phyloP scores from a whole-genome alignment of 2,888 invertebrate species.

The Tenodera sinensis region DNA sequence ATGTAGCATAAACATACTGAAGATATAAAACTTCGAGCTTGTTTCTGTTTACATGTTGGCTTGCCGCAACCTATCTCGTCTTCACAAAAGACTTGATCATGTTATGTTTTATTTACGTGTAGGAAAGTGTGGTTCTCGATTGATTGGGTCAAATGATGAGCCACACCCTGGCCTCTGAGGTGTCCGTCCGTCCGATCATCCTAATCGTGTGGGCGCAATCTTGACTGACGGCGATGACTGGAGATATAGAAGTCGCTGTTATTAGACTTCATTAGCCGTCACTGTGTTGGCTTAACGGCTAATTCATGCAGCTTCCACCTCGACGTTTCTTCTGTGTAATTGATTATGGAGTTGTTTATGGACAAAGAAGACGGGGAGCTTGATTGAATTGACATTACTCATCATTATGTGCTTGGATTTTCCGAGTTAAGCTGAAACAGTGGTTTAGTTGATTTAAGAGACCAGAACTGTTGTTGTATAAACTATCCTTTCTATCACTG shows the following conservation, averaged over 20 bases:
- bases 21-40: too few species aligned
- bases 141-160: slow-evolving; percentile 2
- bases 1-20: too few species aligned
- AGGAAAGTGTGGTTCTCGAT: neutral
- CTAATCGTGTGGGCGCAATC: neutral
- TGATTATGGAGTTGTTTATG: neutral
- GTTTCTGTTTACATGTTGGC: too few species aligned
- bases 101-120: neutral
- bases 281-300: neutral
- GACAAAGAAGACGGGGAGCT: too few species aligned
- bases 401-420: too few species aligned
- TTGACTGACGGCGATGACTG: neutral
- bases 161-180: neutral
- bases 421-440: too few species aligned
- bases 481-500: too few species aligned
- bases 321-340: neutral
- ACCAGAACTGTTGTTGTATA: too few species aligned
- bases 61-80: too few species aligned
- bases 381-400: too few species aligned
- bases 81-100: neutral
- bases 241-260: neutral
- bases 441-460: too few species aligned
- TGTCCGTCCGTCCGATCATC: neutral
- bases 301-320: neutral
- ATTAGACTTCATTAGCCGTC: neutral